Percentiles rank a stretch among this genome's conserved stretches.
phyloP scores from a whole-genome alignment of 2,888 invertebrate genomes.

The Chrysina gloriosa region DNA sequence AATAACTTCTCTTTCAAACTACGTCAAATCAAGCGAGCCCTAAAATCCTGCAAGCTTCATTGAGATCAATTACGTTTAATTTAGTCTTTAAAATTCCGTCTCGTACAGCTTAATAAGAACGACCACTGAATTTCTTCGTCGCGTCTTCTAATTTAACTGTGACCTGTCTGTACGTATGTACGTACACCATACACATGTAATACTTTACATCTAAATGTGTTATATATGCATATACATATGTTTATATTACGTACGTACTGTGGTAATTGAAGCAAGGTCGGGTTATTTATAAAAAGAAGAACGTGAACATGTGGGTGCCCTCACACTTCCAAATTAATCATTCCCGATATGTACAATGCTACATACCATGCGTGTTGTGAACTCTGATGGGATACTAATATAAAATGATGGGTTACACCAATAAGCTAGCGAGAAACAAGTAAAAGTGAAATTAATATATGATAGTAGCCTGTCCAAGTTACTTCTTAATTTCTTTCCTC shows the following conservation, averaged over 20 bases:
- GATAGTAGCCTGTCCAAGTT: too few relatives aligned
- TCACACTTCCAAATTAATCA: too few relatives aligned
- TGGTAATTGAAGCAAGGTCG: constrained; percentile 36
- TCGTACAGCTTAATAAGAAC: neutral
- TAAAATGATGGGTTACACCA: too few relatives aligned
- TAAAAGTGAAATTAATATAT: too few relatives aligned
- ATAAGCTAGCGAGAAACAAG: too few relatives aligned
- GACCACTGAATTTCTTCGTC: neutral
- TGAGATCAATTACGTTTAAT: neutral
- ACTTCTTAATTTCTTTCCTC: too few relatives aligned
- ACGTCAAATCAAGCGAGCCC: neutral
- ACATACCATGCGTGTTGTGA: too few relatives aligned
- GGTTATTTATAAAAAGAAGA: constrained; percentile 34
- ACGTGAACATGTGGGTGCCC: constrained; percentile 45
- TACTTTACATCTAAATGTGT: too few relatives aligned
- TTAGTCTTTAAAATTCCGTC: neutral
- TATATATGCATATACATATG: neutral
- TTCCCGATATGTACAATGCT: too few relatives aligned
- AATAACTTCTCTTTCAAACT: too few relatives aligned
- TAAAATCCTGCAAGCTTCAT: neutral
- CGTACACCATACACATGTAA: too few relatives aligned
- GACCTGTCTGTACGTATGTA: neutral
- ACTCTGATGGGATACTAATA: too few relatives aligned
- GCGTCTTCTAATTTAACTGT: neutral
- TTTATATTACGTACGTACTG: neutral